phyloP scores from a whole-genome alignment of 2,113 vertebrate genomes.

The Cromileptes altivelis region DNA sequence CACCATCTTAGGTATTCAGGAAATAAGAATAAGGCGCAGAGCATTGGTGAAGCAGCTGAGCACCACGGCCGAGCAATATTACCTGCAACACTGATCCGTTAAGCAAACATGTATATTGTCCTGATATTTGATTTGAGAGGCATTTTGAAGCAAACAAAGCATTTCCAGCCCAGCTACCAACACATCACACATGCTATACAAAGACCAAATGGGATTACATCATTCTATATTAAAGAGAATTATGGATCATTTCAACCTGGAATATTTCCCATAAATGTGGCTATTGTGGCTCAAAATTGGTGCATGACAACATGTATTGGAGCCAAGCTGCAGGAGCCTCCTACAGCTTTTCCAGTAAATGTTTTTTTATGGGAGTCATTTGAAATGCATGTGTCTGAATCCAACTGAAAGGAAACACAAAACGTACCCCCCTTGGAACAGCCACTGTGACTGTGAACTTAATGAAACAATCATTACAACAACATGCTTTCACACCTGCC shows the following conservation, averaged over 20 bases:
- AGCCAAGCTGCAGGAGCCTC: background rate
- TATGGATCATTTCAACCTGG: background rate
- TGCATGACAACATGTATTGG: background rate
- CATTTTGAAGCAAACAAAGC: background rate
- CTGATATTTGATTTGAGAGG: background rate
- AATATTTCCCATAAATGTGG: background rate
- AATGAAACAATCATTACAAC: background rate
- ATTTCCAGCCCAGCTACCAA: background rate
- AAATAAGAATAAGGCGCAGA: background rate
- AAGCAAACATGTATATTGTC: no score
- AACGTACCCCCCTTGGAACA: background rate
- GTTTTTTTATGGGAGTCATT: background rate
- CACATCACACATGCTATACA: background rate
- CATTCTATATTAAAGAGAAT: background rate
- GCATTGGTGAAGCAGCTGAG: background rate
- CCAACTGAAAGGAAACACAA: background rate
- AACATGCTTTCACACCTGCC: no score
- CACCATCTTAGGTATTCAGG: background rate
- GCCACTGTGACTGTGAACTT: background rate
- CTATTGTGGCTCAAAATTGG: background rate
- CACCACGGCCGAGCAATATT: background rate
- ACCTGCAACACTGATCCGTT: background rate
- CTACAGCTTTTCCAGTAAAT: background rate
- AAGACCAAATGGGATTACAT: background rate
- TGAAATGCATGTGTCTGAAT: background rate